Conservation (phyloP, 2,797 vertebrate genomes). For the Sus cebifrons region DNA sequence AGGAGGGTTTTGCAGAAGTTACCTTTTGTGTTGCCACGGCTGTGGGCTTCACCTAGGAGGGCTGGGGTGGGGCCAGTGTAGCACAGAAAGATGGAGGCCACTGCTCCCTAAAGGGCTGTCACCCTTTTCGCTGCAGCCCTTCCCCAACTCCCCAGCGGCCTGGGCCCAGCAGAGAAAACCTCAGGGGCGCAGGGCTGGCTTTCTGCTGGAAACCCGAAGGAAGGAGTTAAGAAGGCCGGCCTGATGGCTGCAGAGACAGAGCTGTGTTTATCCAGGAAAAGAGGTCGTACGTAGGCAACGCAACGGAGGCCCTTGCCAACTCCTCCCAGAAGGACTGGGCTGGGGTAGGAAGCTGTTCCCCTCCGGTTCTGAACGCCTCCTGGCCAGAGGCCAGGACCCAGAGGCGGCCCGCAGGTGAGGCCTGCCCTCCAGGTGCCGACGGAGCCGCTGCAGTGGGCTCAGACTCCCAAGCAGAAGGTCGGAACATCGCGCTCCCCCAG, state of each 20-base stretch:
- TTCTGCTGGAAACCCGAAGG: conserved; percentile 69
- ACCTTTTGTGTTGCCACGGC: not conserved
- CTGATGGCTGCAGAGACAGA: conserved; percentile 72
- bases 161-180: not conserved
- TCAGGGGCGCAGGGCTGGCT: not conserved
- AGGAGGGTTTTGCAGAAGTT: not conserved
- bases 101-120: not conserved
- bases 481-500: not conserved
- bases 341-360: conserved; percentile 63
- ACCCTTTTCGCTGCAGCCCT: not conserved
- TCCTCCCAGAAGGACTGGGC: conserved; percentile 81
- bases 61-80: too few relatives aligned
- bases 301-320: conserved; percentile 76
- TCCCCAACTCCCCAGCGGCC: not conserved
- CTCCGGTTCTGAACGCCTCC: not conserved
- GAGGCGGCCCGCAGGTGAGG: conserved; percentile 69
- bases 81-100: not conserved
- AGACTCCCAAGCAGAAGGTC: not conserved
- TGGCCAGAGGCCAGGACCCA: not conserved
- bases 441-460: fast-evolving
- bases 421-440: not conserved
- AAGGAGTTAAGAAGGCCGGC: conserved; percentile 74
- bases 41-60: not conserved
- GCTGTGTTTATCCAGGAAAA: conserved; percentile 86
- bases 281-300: conserved; percentile 65